Conservation (phyloP, 1,140 invertebrate species). For the Aplysia californica region DNA sequence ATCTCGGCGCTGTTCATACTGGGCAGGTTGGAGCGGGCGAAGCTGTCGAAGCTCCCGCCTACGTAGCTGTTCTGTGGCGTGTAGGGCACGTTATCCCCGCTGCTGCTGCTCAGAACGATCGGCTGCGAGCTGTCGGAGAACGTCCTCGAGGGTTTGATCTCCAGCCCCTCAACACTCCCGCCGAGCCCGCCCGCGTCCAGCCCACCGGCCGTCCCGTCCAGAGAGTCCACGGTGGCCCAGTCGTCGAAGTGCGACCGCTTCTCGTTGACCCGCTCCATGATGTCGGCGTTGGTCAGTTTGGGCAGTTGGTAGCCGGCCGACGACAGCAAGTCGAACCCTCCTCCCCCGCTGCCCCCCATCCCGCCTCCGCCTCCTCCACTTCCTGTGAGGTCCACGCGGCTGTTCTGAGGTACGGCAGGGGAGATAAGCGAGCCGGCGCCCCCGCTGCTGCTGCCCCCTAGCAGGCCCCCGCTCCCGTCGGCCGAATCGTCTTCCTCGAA, state of each 20-base stretch:
- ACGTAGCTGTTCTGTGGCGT: conserved; percentile 57
- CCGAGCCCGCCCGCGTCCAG: background rate
- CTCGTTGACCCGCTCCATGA: conserved; percentile 45
- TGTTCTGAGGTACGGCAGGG: conserved; percentile 59
- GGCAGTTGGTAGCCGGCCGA: conserved; percentile 37
- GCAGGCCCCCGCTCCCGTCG: background rate
- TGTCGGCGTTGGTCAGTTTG: conserved; percentile 42
- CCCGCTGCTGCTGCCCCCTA: background rate
- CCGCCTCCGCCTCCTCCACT: conserved; percentile 10
- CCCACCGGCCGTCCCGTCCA: background rate
- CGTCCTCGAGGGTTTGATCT: too few relatives aligned
- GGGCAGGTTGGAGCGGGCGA: conserved; percentile 45
- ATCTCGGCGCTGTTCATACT: conserved; percentile 62
- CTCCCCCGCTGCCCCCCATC: conserved; percentile 1
- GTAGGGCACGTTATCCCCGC: conserved; percentile 19
- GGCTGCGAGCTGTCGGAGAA: background rate
- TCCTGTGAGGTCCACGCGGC: conserved; percentile 27
- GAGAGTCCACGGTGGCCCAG: background rate
- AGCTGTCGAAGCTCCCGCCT: conserved; percentile 35
- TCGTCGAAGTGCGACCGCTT: conserved; percentile 41
- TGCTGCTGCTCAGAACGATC: background rate
- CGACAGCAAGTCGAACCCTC: conserved; percentile 3
- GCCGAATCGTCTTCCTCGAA: conserved; percentile 1
- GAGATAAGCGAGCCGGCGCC: conserved; percentile 21
- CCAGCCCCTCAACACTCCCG: background rate